A percentile compares a stretch with the other conserved stretches of the same genome.
Evolutionary conservation across 2,113 vertebrate species (phyloP).

Genomic region (Ochotona princeps): DNA sequence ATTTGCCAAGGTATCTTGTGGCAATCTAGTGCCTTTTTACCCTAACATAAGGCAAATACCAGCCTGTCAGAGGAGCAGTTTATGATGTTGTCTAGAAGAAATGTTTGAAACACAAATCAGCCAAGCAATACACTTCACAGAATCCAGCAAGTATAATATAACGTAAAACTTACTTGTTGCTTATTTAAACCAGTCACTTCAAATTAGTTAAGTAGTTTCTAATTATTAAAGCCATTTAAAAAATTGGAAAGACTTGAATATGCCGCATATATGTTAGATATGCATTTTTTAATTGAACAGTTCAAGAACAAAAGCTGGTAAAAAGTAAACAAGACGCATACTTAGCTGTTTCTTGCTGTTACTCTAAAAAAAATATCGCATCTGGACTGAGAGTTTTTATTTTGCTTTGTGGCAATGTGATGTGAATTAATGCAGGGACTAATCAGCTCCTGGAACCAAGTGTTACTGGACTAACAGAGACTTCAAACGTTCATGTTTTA

Average conservation of each 20-base stretch:
- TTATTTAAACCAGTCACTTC: not conserved
- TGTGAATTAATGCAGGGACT: constrained; percentile 78
- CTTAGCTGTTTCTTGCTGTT: constrained; percentile 66
- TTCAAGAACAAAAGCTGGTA: constrained; percentile 55
- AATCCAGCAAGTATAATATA: not conserved
- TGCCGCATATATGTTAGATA: constrained; percentile 54
- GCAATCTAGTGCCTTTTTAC: not conserved
- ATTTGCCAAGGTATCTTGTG: not conserved
- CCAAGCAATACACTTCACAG: not conserved
- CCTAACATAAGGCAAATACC: not conserved
- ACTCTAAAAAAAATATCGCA: constrained; percentile 62
- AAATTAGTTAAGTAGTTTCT: constrained; percentile 17
- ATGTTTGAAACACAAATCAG: not conserved
- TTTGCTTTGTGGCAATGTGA: constrained; percentile 65
- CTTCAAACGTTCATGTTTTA: not conserved
- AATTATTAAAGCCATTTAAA: constrained; percentile 26
- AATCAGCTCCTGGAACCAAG: constrained; percentile 58
- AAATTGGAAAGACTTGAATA: constrained; percentile 43
- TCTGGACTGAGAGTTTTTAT: constrained; percentile 75
- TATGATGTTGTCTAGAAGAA: not conserved
- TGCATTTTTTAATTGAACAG: constrained; percentile 58
- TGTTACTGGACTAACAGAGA: constrained; percentile 23
- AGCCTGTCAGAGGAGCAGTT: not conserved
- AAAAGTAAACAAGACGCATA: constrained; percentile 65
- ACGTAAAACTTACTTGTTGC: not conserved